Conservation (phyloP, 2,113 vertebrate genomes). For the Astur gentilis region DNA sequence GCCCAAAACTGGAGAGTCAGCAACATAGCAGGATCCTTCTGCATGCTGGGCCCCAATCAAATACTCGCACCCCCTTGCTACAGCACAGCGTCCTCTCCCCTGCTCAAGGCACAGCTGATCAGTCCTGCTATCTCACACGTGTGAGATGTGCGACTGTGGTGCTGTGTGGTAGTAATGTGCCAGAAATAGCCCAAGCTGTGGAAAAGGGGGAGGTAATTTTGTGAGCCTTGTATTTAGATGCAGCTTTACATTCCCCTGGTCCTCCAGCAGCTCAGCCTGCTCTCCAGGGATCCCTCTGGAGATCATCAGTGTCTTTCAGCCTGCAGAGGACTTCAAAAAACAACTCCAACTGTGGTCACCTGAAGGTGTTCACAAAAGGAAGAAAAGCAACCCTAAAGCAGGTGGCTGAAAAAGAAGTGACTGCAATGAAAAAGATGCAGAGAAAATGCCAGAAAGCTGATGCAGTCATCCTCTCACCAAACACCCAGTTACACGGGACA, state of each 20-base stretch:
- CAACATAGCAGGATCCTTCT: neutral
- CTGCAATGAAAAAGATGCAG: fast-evolving
- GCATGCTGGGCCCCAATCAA: neutral
- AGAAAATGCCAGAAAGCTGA: neutral
- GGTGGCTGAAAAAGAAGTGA: neutral
- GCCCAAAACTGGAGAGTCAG: neutral
- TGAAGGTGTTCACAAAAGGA: neutral
- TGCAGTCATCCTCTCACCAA: neutral
- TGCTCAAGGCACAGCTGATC: neutral
- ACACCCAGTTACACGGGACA: fast-evolving
- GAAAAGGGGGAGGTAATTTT: neutral
- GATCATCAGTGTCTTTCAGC: neutral
- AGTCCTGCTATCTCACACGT: neutral
- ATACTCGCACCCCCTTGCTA: neutral
- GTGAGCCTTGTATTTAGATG: neutral
- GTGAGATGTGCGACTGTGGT: neutral
- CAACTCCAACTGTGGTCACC: neutral
- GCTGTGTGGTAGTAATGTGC: fast-evolving
- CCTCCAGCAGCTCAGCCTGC: neutral
- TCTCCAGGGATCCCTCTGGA: neutral
- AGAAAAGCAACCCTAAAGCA: neutral
- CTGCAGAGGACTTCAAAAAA: neutral
- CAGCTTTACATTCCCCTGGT: neutral
- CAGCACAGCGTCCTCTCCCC: neutral
- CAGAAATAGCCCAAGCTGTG: neutral